Conservation (phyloP, 2,888 invertebrate genomes). For the Yponomeuta cagnagella region DNA sequence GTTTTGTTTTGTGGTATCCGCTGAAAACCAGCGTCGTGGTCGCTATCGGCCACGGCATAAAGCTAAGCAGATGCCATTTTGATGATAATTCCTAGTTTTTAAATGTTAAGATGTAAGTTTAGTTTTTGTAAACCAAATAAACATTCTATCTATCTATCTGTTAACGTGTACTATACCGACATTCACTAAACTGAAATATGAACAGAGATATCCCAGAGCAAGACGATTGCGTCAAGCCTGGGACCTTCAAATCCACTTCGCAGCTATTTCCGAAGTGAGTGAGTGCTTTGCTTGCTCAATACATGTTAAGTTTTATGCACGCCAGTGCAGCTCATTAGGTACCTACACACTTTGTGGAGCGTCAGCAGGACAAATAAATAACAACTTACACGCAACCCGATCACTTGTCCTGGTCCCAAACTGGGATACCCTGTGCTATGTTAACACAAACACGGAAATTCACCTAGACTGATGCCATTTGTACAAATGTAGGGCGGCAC, state of each 20-base stretch:
- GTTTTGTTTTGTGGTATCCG: too few relatives aligned
- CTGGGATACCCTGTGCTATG: too few relatives aligned
- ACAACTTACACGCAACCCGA: background rate
- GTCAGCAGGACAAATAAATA: background rate
- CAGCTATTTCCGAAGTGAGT: conserved; percentile 5
- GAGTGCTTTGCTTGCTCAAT: background rate
- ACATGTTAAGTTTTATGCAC: conserved; percentile 8
- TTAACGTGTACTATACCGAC: background rate
- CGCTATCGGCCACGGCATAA: too few relatives aligned
- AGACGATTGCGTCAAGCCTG: background rate
- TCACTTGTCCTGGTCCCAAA: background rate
- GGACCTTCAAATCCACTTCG: background rate
- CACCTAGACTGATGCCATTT: too few relatives aligned
- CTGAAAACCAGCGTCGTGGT: too few relatives aligned
- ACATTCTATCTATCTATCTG: too few relatives aligned
- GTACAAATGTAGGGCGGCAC: too few relatives aligned
- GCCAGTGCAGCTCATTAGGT: background rate
- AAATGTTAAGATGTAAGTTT: too few relatives aligned
- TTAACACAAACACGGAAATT: too few relatives aligned
- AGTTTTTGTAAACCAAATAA: too few relatives aligned
- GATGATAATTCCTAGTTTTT: too few relatives aligned
- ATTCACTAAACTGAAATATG: background rate
- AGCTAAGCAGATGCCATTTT: too few relatives aligned
- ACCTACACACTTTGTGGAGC: background rate
- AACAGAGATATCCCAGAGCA: background rate